Evolutionary conservation across 2,113 vertebrate species (phyloP).

Genomic region (Baryphthengus martii): DNA sequence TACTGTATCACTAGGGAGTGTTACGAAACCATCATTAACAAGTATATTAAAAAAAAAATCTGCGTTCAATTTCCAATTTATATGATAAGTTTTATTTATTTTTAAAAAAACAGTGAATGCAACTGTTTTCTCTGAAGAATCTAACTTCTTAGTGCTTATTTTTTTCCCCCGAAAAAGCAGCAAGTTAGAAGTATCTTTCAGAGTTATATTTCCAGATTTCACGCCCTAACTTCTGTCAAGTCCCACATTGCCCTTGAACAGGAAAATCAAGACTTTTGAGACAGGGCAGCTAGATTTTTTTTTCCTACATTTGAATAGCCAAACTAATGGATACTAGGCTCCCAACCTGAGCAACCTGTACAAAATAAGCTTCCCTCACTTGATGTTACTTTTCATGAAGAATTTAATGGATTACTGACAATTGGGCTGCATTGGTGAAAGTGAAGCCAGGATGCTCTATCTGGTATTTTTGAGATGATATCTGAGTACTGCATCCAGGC

Average conservation of each 20-base stretch:
- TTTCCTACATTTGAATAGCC: not conserved
- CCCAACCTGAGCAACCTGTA: not conserved
- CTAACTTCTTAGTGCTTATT: not conserved
- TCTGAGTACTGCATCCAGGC: not conserved
- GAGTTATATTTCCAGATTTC: not conserved
- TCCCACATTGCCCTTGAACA: not conserved
- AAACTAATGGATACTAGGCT: not conserved
- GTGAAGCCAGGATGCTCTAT: not conserved
- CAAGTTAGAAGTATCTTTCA: not conserved
- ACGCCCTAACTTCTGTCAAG: not conserved
- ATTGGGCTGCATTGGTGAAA: not conserved
- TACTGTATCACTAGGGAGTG: not conserved
- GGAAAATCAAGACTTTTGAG: not conserved
- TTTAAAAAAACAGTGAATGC: not conserved
- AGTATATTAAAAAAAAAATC: not conserved
- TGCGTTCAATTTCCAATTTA: not conserved
- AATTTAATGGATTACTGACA: not conserved
- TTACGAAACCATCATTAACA: not conserved
- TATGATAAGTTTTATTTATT: not conserved
- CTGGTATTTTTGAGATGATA: not conserved
- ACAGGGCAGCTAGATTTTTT: not conserved
- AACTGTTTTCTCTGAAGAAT: not conserved
- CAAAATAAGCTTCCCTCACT: not conserved
- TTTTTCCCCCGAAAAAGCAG: not conserved
- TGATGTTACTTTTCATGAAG: not conserved